Evolutionary conservation across 30 jellyfish, hydroid and myxozoan genomes (phyloP).

Genomic region (Pseudorhiza aurosa): DNA sequence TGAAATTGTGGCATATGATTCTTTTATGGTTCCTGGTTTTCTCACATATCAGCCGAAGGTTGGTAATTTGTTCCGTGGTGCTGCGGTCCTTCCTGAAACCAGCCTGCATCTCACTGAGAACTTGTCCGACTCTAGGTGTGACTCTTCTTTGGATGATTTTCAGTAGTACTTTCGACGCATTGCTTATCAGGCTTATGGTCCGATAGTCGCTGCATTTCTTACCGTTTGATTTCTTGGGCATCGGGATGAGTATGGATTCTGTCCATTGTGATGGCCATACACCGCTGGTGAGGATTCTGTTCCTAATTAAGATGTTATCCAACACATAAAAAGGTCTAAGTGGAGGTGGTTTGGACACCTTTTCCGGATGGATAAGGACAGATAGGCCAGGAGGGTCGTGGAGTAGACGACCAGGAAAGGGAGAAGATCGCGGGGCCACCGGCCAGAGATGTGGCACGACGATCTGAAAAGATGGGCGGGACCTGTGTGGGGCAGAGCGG

Average conservation of each 20-base stretch:
- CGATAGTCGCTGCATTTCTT: neutral
- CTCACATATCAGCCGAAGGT: neutral
- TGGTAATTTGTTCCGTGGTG: neutral
- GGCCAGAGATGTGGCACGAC: too few relatives aligned
- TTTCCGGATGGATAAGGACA: too few relatives aligned
- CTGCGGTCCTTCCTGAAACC: constrained; percentile 11
- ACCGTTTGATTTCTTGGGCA: constrained; percentile 14
- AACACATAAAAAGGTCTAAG: too few relatives aligned
- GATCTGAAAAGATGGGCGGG: too few relatives aligned
- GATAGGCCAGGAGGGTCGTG: too few relatives aligned
- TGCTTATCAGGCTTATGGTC: neutral
- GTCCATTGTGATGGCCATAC: constrained; percentile 26
- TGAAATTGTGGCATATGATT: neutral
- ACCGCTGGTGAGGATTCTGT: too few relatives aligned
- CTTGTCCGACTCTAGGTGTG: neutral
- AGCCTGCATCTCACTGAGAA: constrained; percentile 25
- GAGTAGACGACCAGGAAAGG: too few relatives aligned
- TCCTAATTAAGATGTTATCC: too few relatives aligned
- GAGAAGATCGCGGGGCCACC: too few relatives aligned
- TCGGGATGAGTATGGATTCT: neutral
- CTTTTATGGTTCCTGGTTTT: neutral
- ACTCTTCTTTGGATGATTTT: neutral
- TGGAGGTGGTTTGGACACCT: too few relatives aligned
- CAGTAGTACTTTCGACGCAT: constrained; percentile 16
- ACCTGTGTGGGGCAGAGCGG: too few relatives aligned